Conservation (phyloP, 2,113 vertebrate genomes). For the Eolophus roseicapilla region DNA sequence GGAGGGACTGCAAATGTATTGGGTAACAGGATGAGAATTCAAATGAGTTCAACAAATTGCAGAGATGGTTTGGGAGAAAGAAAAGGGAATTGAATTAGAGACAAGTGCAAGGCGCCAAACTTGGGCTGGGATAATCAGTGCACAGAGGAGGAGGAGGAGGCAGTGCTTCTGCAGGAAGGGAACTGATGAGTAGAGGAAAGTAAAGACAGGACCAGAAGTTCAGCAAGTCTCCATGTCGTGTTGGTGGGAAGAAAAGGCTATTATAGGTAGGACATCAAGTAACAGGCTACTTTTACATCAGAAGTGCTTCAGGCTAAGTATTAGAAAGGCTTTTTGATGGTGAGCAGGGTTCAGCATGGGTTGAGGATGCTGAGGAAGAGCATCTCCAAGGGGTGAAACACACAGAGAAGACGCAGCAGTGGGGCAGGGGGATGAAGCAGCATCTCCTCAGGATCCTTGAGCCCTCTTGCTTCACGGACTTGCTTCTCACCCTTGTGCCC, state of each 20-base stretch:
- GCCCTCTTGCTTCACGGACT: no score
- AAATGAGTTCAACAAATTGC: neutral
- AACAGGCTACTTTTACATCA: neutral
- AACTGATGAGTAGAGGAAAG: neutral
- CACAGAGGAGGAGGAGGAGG: neutral
- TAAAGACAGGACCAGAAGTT: neutral
- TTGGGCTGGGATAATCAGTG: neutral
- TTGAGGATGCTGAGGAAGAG: neutral
- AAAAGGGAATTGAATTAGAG: neutral
- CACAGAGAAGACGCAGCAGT: neutral
- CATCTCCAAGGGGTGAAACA: neutral
- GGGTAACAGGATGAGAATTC: neutral
- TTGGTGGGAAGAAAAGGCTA: neutral
- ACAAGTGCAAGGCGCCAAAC: neutral
- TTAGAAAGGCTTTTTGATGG: neutral
- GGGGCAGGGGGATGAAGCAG: neutral
- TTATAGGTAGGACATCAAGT: neutral
- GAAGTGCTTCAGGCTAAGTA: neutral
- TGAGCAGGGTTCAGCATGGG: accelerated
- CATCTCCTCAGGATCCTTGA: neutral
- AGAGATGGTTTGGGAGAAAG: neutral
- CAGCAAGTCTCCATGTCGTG: neutral
- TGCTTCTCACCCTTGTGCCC: neutral
- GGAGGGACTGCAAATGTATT: neutral
- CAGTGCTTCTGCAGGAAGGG: neutral